phyloP scores from a whole-genome alignment of 2,797 vertebrate species.

The Eidolon dupreanum region DNA sequence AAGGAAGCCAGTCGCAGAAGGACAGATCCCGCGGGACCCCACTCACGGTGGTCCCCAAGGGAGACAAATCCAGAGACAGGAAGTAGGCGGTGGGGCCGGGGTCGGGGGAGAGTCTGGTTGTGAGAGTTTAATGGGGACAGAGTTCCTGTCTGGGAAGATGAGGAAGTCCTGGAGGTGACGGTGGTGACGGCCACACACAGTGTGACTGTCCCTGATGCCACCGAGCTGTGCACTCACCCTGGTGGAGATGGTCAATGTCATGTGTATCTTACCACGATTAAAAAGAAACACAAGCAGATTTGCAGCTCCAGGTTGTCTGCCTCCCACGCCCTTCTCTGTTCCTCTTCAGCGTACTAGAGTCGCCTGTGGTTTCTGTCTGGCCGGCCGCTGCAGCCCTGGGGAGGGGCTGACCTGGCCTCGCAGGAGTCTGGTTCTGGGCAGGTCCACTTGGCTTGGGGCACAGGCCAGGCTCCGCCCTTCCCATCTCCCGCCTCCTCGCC shows the following conservation, averaged over 20 bases:
- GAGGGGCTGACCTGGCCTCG: background rate
- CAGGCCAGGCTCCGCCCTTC: background rate
- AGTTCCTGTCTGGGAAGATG: background rate
- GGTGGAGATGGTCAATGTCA: no score
- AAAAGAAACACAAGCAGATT: no score
- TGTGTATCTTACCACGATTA: rapidly evolving
- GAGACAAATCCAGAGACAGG: background rate
- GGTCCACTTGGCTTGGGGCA: background rate
- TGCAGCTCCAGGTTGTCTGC: background rate
- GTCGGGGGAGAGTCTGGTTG: background rate
- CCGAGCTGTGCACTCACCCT: rapidly evolving
- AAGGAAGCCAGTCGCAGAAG: background rate
- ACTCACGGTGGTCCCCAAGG: background rate
- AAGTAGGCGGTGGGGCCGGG: background rate
- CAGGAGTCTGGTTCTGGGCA: background rate
- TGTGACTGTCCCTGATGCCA: rapidly evolving
- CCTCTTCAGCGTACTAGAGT: background rate
- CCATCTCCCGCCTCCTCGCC: rapidly evolving
- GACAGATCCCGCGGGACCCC: no score
- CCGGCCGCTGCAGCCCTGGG: no score
- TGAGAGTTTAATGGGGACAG: background rate
- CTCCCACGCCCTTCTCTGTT: rapidly evolving
- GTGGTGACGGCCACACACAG: background rate
- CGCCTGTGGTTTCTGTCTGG: background rate
- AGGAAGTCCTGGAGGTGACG: background rate